Conservation (phyloP, 1,140 invertebrate species). For the Philotrypesis tridentata region DNA sequence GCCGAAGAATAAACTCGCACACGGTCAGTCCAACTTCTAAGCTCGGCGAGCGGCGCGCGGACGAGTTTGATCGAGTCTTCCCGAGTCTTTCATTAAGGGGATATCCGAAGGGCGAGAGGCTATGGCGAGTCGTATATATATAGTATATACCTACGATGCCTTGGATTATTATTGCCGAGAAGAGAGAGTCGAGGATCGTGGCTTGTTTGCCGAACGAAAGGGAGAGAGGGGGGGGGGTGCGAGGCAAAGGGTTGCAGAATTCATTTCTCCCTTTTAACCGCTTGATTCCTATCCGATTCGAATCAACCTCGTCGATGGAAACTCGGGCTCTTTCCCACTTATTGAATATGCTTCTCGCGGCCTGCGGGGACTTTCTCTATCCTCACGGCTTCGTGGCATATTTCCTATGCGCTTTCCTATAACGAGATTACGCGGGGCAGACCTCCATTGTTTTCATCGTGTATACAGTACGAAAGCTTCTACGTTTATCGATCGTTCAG, state of each 20-base stretch:
- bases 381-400: constrained; percentile 24
- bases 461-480: too few relatives aligned
- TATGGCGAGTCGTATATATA: too few relatives aligned
- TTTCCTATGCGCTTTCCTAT: background rate
- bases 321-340: background rate
- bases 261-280: constrained; percentile 43
- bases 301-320: constrained; percentile 28
- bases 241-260: constrained; percentile 52
- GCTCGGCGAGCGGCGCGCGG: constrained; percentile 48
- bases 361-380: too few relatives aligned
- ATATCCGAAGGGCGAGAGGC: constrained; percentile 40
- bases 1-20: constrained; percentile 25
- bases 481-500: too few relatives aligned
- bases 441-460: background rate
- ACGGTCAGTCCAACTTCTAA: constrained; percentile 42
- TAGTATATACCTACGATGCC: background rate
- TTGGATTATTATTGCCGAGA: constrained; percentile 60
- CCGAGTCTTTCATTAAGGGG: constrained; percentile 64
- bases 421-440: constrained; percentile 6
- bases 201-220: constrained; percentile 60
- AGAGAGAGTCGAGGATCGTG: constrained; percentile 47
- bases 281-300: constrained; percentile 34
- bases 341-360: constrained; percentile 38
- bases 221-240: too few relatives aligned
- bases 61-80: constrained; percentile 64